phyloP scores from a whole-genome alignment of 2,113 vertebrate genomes.

The Stomatorhinus ivindoensis region DNA sequence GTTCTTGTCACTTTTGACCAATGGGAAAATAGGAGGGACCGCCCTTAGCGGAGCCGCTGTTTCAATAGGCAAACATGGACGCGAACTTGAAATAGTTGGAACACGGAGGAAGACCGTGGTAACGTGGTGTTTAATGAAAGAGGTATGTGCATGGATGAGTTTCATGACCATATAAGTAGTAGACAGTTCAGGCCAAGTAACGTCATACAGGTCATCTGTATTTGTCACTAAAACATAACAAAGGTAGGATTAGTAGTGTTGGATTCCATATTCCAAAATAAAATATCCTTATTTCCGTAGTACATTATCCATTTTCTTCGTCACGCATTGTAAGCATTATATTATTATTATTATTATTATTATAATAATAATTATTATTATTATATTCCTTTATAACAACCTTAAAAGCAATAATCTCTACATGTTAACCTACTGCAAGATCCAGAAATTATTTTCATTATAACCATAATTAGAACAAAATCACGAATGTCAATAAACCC shows the following conservation, averaged over 20 bases:
- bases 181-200: constrained; percentile 40
- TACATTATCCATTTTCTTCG: background rate
- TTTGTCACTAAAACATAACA: background rate
- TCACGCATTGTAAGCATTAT: too few species aligned
- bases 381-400: background rate
- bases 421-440: background rate
- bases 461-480: background rate
- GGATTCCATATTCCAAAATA: background rate
- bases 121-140: constrained; percentile 58
- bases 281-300: background rate
- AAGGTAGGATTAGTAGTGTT: background rate
- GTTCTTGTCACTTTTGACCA: constrained; percentile 34
- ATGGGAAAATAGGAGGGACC: constrained; percentile 28
- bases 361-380: too few species aligned
- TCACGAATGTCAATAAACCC: background rate
- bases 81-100: constrained; percentile 47
- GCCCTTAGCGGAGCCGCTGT: background rate
- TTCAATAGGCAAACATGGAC: constrained; percentile 15
- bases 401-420: background rate
- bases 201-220: constrained; percentile 40
- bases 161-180: constrained; percentile 72
- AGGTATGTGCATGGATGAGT: constrained; percentile 51
- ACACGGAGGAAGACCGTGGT: constrained; percentile 35
- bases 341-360: background rate
- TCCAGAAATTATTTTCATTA: background rate